These are phyloP conservation scores for Propithecus perrieri DNA, from an alignment of 2,797 vertebrate species.

Conservation along the genomic window DNA sequence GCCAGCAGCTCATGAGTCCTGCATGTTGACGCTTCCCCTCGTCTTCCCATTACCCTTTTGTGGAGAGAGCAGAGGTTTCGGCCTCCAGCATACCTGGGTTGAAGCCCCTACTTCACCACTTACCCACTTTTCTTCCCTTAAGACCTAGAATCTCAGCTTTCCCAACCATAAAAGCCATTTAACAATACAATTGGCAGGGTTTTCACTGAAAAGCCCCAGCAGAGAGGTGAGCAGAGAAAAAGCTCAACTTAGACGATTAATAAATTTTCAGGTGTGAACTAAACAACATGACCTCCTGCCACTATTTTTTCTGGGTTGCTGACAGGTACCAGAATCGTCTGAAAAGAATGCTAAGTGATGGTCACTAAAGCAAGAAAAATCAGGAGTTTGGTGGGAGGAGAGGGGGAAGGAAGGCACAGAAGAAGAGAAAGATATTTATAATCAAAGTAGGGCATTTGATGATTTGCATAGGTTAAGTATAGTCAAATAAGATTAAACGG, in stretches of 20 bases:
- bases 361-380: neutral
- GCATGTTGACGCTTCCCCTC: neutral
- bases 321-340: neutral
- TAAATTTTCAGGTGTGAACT: neutral
- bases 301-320: neutral
- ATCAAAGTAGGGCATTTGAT: neutral
- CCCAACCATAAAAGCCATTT: neutral
- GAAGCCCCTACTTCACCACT: neutral
- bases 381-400: neutral
- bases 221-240: neutral
- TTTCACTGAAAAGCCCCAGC: neutral
- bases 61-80: neutral
- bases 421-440: neutral
- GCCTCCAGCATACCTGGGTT: no score
- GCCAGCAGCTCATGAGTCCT: neutral
- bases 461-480: neutral
- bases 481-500: neutral
- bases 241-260: neutral
- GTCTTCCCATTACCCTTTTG: neutral
- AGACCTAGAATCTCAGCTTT: neutral
- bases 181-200: neutral
- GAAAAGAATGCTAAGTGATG: neutral
- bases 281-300: neutral
- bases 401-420: neutral
- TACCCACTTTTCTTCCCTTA: neutral